Conservation (phyloP, 2,797 vertebrate species). For the Ptychadena robeensis region DNA sequence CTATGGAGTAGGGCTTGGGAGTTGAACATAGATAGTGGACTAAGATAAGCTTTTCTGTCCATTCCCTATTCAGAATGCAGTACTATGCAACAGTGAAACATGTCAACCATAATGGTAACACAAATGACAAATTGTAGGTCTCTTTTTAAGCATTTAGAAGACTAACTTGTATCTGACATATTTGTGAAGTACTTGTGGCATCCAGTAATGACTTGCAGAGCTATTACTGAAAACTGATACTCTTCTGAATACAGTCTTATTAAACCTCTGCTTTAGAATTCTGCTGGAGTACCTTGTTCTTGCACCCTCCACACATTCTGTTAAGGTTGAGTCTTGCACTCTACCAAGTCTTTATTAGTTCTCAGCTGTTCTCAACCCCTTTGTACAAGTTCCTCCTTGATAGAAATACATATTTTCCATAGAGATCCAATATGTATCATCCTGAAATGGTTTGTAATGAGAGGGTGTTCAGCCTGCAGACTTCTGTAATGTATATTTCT, state of each 20-base stretch:
- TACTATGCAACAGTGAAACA: neutral
- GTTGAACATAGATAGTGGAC: too few species aligned
- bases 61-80: neutral
- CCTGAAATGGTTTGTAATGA: constrained; percentile 26
- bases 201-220: neutral
- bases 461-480: neutral
- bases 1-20: too few species aligned
- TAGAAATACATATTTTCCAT: constrained; percentile 4
- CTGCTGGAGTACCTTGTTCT: neutral
- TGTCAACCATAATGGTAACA: neutral
- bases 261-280: neutral
- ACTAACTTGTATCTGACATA: neutral
- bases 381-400: neutral
- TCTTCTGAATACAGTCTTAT: neutral
- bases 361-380: neutral
- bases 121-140: neutral
- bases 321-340: neutral
- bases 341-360: neutral
- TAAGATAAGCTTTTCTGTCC: too few species aligned
- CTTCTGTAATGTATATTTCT: constrained; percentile 4
- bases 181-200: neutral
- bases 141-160: neutral
- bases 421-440: constrained; percentile 10
- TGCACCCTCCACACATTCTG: neutral
- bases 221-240: neutral